phyloP scores from a whole-genome alignment of 2,888 invertebrate species.

The Leucophenga montana region DNA sequence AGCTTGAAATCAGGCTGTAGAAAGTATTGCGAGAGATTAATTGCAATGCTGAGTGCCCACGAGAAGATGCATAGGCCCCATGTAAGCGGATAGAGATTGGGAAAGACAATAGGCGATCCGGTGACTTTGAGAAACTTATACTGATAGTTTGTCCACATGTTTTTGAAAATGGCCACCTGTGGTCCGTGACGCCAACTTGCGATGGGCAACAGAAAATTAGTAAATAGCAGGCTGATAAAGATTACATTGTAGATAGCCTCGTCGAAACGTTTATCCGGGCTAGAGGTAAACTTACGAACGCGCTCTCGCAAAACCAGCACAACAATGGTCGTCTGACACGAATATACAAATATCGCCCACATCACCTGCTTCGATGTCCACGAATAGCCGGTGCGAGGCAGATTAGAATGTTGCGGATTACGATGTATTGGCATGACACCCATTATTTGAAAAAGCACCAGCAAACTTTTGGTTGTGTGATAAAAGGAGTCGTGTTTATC shows the following conservation, averaged over 20 bases:
- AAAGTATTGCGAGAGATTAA: conserved; percentile 81
- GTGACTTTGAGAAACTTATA: conserved; percentile 74
- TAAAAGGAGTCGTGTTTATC: conserved; percentile 83
- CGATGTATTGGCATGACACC: conserved; percentile 84
- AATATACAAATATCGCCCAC: conserved; percentile 80
- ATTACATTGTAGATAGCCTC: conserved; percentile 84
- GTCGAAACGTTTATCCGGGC: conserved; percentile 80
- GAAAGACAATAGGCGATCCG: conserved; percentile 79
- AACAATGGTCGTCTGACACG: conserved; percentile 77
- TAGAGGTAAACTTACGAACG: conserved; percentile 75
- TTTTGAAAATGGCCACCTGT: conserved; percentile 83
- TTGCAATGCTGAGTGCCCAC: conserved; percentile 78
- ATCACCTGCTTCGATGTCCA: conserved; percentile 81
- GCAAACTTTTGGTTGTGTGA: conserved; percentile 80
- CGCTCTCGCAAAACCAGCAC: conserved; percentile 75
- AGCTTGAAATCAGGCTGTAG: conserved; percentile 82
- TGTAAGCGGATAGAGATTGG: conserved; percentile 78
- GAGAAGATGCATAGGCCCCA: conserved; percentile 80
- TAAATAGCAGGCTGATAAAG: conserved; percentile 81
- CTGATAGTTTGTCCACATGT: conserved; percentile 86
- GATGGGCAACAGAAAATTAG: conserved; percentile 80
- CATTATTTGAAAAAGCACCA: conserved; percentile 83
- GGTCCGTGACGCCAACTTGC: conserved; percentile 82
- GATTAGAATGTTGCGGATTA: conserved; percentile 75
- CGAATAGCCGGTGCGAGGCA: conserved; percentile 76